phyloP scores from a whole-genome alignment of 2,113 vertebrate genomes.

The Morone chrysops region DNA sequence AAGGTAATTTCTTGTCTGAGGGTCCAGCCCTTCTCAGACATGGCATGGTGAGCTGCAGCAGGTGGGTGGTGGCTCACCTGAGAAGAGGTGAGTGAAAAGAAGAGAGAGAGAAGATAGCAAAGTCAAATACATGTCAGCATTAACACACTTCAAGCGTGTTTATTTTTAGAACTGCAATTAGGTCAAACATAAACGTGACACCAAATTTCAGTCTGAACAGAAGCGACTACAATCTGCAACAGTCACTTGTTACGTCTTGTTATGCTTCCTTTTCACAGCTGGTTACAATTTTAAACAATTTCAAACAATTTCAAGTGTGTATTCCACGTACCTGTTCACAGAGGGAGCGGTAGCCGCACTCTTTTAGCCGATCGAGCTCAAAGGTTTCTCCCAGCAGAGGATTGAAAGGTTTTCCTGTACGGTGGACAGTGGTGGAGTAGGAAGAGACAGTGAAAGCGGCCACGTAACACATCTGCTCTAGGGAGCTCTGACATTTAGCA shows the following conservation, averaged over 20 bases:
- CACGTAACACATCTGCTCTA: slow-evolving; percentile 96
- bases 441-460: slow-evolving; percentile 97
- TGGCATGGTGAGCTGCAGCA: slow-evolving; percentile 92
- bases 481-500: slow-evolving; percentile 89
- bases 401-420: slow-evolving; percentile 97
- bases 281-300: neutral
- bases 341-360: slow-evolving; percentile 93
- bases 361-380: slow-evolving; percentile 92
- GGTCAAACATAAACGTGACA: neutral
- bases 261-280: neutral
- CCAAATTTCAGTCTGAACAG: neutral
- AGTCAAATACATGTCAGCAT: neutral
- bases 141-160: neutral
- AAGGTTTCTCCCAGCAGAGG: slow-evolving; percentile 97
- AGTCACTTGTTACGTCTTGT: neutral
- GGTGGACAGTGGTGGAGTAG: slow-evolving; percentile 96
- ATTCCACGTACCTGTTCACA: slow-evolving; percentile 90
- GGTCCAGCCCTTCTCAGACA: slow-evolving; percentile 94
- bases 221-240: neutral
- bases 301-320: neutral
- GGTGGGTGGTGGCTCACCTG: slow-evolving; percentile 98
- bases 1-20: slow-evolving; percentile 95
- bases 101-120: neutral
- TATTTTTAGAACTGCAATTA: neutral
- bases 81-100: neutral